Conservation (phyloP, 2,113 vertebrate genomes). For the Sinocyclocheilus anshuiensis region DNA sequence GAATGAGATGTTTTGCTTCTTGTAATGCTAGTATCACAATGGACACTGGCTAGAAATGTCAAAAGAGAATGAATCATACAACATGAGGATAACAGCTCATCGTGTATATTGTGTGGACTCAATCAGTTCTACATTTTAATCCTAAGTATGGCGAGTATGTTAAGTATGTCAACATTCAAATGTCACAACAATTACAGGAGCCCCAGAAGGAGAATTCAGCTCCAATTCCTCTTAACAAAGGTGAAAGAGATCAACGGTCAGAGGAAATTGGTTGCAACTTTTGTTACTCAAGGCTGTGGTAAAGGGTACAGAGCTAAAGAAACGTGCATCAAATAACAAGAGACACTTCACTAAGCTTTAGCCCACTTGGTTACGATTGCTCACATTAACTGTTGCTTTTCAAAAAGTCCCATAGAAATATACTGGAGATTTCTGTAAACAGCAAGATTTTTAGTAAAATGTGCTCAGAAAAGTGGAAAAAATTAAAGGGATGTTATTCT, state of each 20-base stretch:
- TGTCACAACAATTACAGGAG: conserved; percentile 4
- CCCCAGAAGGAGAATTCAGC: neutral
- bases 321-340: neutral
- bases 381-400: neutral
- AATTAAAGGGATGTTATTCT: neutral
- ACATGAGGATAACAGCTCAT: neutral
- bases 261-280: conserved; percentile 7
- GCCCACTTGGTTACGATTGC: neutral
- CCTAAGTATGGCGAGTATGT: neutral
- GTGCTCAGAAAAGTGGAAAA: neutral
- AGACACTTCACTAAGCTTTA: neutral
- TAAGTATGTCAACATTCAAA: neutral
- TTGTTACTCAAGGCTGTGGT: conserved; percentile 19
- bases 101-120: neutral
- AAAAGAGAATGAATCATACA: neutral
- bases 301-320: neutral
- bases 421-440: neutral
- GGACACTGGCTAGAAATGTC: neutral
- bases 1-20: neutral
- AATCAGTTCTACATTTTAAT: neutral
- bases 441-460: neutral
- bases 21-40: neutral
- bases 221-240: neutral
- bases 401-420: neutral
- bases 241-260: neutral